Percentiles rank a stretch among this genome's conserved stretches.
phyloP scores from a whole-genome alignment of 2,888 invertebrate genomes.

The Polydesmus complanatus region DNA sequence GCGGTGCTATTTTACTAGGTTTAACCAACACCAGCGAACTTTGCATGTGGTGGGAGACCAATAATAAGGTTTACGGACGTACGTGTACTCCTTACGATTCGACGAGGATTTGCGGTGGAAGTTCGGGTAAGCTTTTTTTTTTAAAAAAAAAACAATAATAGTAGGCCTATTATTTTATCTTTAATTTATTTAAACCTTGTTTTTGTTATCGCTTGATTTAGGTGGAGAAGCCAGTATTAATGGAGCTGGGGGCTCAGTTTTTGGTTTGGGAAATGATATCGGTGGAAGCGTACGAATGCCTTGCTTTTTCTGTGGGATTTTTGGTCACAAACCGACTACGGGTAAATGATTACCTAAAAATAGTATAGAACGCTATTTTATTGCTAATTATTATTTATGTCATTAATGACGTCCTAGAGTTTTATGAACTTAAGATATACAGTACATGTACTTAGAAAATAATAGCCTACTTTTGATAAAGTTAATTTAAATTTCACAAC shows the following conservation, averaged over 20 bases:
- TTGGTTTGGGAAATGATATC: conserved; percentile 29
- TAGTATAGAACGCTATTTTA: not conserved
- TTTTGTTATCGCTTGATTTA: conserved; percentile 19
- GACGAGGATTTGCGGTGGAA: conserved; percentile 35
- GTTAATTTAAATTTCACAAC: too few species aligned
- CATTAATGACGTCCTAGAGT: not conserved
- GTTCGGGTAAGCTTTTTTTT: conserved; percentile 28
- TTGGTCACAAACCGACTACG: conserved; percentile 38
- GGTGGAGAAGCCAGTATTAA: conserved; percentile 18
- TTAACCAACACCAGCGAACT: conserved; percentile 36
- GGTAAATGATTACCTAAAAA: too few species aligned
- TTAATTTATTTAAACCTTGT: not conserved
- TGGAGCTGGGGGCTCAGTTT: not conserved
- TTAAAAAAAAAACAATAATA: not conserved
- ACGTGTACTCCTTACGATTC: conserved; percentile 35
- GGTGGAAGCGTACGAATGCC: conserved; percentile 42
- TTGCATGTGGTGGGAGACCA: conserved; percentile 37
- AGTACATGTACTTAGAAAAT: too few species aligned
- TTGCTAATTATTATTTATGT: not conserved
- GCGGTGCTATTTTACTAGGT: conserved; percentile 66
- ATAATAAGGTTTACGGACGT: conserved; percentile 36
- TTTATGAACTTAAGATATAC: not conserved
- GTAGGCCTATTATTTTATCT: not conserved
- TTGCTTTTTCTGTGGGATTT: conserved; percentile 40
- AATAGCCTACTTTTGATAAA: too few species aligned